phyloP scores from a whole-genome alignment of 2,113 vertebrate genomes.

The Limnothrissa miodon region DNA sequence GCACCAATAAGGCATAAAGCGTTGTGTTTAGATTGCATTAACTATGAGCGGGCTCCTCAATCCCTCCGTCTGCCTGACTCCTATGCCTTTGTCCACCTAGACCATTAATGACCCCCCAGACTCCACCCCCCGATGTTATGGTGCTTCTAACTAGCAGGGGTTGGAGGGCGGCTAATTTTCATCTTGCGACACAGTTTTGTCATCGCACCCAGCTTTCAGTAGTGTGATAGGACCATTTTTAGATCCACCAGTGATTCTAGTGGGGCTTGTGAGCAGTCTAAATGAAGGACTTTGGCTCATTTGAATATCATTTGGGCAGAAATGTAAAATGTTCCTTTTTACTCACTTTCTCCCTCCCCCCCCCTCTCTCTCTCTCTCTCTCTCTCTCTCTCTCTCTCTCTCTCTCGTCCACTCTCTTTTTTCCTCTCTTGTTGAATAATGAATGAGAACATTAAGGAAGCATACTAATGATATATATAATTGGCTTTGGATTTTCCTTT shows the following conservation, averaged over 20 bases:
- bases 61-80: no score
- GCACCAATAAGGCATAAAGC: no score
- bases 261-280: constrained; percentile 53
- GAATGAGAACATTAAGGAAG: constrained; percentile 75
- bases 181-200: constrained; percentile 62
- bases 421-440: constrained; percentile 60
- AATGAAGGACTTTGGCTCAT: constrained; percentile 56
- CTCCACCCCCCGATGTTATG: background rate
- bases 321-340: constrained; percentile 47
- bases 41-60: no score
- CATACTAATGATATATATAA: constrained; percentile 73
- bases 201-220: constrained; percentile 68
- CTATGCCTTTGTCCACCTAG: no score
- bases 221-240: constrained; percentile 62
- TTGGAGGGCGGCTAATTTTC: constrained; percentile 65
- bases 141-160: constrained; percentile 55
- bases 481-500: constrained; percentile 64
- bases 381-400: constrained; percentile 2
- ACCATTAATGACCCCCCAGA: background rate
- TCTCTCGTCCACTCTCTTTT: constrained; percentile 17
- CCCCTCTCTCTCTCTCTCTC: background rate
- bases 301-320: constrained; percentile 62
- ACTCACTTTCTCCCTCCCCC: background rate
- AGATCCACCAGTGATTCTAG: constrained; percentile 57
- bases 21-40: no score